Conservation (phyloP, 2,113 vertebrate species). For the Shinisaurus crocodilurus region DNA sequence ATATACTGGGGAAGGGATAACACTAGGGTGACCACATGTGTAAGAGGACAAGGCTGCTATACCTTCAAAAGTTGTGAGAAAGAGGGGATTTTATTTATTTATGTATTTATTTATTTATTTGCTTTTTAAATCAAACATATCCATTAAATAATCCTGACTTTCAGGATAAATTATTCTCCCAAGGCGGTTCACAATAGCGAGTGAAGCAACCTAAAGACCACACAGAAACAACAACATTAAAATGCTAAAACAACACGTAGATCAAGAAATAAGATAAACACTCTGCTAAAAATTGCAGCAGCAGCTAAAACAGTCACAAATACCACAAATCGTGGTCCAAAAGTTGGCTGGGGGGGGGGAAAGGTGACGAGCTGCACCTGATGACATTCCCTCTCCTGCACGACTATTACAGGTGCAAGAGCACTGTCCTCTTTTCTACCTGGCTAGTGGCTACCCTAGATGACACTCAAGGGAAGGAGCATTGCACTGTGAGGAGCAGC, state of each 20-base stretch:
- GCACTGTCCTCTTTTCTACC: not conserved
- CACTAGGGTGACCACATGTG: too few relatives aligned
- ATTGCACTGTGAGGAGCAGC: not conserved
- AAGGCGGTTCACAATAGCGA: not conserved
- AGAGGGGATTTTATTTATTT: too few relatives aligned
- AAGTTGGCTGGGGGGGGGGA: too few relatives aligned
- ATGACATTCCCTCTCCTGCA: not conserved
- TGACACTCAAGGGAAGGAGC: not conserved
- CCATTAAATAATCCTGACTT: too few relatives aligned
- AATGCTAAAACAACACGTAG: not conserved
- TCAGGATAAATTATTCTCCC: not conserved
- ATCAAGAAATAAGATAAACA: not conserved
- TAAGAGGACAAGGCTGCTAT: too few relatives aligned
- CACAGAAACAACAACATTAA: not conserved
- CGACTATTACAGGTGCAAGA: not conserved
- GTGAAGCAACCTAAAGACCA: not conserved
- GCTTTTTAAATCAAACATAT: not conserved
- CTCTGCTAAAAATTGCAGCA: too few relatives aligned
- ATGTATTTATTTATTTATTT: not conserved
- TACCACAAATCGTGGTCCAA: too few relatives aligned
- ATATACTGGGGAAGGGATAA: not conserved
- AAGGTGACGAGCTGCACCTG: too few relatives aligned
- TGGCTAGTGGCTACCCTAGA: not conserved
- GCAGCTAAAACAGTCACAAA: too few relatives aligned
- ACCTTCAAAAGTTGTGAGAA: too few relatives aligned